These are phyloP conservation scores for Ochotona curzoniae DNA, from an alignment of 2,113 vertebrate genomes.

Conservation along the genomic window DNA sequence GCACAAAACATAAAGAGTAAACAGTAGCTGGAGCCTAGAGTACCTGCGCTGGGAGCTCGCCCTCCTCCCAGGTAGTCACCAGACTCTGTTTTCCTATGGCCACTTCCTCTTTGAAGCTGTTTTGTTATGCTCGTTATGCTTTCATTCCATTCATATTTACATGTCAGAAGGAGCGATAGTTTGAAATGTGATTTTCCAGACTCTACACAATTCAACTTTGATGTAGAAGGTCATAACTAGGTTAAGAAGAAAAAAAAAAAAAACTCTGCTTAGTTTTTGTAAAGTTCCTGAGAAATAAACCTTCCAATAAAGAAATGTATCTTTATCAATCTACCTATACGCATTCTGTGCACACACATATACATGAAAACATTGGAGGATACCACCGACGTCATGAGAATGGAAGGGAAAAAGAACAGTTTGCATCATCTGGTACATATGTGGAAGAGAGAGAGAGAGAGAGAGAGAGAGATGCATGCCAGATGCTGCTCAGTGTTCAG, in stretches of 20 bases:
- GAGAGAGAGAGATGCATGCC: fast-evolving
- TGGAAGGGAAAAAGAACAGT: too few species aligned
- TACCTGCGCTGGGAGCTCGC: background rate
- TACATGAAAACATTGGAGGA: too few species aligned
- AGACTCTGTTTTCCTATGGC: background rate
- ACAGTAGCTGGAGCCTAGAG: background rate
- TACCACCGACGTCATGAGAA: too few species aligned
- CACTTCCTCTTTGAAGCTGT: background rate
- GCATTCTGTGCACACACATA: background rate
- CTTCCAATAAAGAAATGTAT: background rate
- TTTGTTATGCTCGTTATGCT: background rate
- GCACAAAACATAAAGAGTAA: background rate
- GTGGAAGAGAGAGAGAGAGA: background rate
- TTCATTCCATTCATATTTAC: background rate
- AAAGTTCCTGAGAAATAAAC: background rate
- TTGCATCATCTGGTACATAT: too few species aligned
- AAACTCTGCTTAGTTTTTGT: background rate
- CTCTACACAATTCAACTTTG: background rate
- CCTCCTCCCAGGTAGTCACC: background rate
- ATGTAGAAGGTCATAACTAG: background rate
- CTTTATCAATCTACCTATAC: background rate
- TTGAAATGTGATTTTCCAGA: background rate
- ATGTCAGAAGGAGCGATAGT: background rate
- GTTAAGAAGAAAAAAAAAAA: background rate
- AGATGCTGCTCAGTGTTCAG: background rate